A percentile compares a stretch with the other conserved stretches of the same genome.
Evolutionary conservation across 2,113 vertebrate genomes (phyloP).

Genomic region (Petromus typicus): DNA sequence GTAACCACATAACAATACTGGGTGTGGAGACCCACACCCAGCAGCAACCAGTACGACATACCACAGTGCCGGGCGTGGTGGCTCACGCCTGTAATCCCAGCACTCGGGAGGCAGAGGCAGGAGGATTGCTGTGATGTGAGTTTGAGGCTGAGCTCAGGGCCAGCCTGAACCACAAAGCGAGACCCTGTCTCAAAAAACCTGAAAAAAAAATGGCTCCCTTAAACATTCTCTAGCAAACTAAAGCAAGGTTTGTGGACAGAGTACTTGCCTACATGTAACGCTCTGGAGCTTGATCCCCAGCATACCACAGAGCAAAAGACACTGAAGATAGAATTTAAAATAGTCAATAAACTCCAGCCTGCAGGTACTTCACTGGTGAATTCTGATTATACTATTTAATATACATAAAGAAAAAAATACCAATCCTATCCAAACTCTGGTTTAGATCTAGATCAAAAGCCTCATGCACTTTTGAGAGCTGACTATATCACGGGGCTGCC

Average conservation of each 20-base stretch:
- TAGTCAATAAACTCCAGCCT: not conserved
- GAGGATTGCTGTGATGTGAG: too few relatives aligned
- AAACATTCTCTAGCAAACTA: not conserved
- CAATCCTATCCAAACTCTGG: not conserved
- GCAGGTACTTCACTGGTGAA: not conserved
- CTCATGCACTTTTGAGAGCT: not conserved
- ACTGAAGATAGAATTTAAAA: not conserved
- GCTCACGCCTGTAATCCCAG: too few relatives aligned
- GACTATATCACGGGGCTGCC: not conserved
- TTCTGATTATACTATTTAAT: not conserved
- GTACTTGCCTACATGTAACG: not conserved
- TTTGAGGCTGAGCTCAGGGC: too few relatives aligned
- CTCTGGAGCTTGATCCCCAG: not conserved
- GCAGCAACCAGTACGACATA: too few relatives aligned
- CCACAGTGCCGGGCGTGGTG: too few relatives aligned
- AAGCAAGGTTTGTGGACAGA: not conserved
- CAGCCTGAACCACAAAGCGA: too few relatives aligned
- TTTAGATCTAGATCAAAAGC: not conserved
- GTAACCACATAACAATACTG: too few relatives aligned
- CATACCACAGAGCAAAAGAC: not conserved
- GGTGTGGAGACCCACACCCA: too few relatives aligned
- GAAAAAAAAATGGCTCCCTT: not conserved
- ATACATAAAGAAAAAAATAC: not conserved
- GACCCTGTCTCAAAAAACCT: too few relatives aligned
- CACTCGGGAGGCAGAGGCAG: too few relatives aligned